Evolutionary conservation across 2,797 vertebrate species (phyloP), one percentile per base, ranked within the genome.

Genomic region (Characodon lateralis): DNA sequence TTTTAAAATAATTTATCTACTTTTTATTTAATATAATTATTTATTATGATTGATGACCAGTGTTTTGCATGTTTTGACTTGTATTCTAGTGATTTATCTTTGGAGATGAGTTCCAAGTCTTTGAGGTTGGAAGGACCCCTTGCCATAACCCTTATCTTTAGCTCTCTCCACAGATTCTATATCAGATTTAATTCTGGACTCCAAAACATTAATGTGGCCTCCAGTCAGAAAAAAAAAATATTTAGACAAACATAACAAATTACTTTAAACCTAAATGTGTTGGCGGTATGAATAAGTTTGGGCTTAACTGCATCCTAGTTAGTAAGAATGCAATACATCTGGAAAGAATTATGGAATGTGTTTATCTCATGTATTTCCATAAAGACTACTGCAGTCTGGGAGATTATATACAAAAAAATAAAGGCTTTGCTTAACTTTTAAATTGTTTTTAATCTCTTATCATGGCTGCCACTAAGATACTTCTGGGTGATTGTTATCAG

Each of bases 361-460:
- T 24, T 55, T 55, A 55, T 55, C 53, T 55, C 20, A 24, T 3
- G 35, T 41, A 22, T 66, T 66, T 63, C 20, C 20, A 66, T 2
- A 12, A 41, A 39, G 35, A 66, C 24, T 66, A 41, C 41, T 66
- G 35, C 39, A 66, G 20, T 41, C 63, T 6, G 63, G 63, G 5
- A 66, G 63, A 20, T 41, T 41, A 13, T 22, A 39, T 24, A 66
- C 4, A 66, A 66, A 39, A 39, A 66, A 20, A 66, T 24, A 66
- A 24, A 41, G 28, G 20, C 63, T 66, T 55, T 13, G 63, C 63
- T 41, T 12, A 66, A 69, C 35, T 66, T 41, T 69, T 46, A 69
- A 69, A 69, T 43, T 26, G 22, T n/a, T 69, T 46, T n/a, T n/a
- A 69, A 69, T 69, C 39, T 69, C 41, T 69, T 69, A 69, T 69